These are phyloP conservation scores for Avahi laniger DNA, from an alignment of 2,797 vertebrate genomes.

Conservation along the genomic window DNA sequence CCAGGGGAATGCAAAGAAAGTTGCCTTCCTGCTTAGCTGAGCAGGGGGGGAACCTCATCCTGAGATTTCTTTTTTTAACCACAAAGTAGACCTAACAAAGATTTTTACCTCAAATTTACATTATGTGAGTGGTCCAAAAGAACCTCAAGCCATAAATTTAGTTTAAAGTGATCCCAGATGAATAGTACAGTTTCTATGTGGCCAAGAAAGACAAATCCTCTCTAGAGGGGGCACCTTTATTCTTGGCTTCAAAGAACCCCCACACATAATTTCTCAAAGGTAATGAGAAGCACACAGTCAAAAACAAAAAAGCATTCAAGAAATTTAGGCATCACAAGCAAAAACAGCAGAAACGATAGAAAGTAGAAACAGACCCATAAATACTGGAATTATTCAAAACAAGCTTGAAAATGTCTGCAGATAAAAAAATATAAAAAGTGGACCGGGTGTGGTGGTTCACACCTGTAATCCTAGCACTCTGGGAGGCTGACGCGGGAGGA, in stretches of 20 bases:
- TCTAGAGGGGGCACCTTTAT: background rate
- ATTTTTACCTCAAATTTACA: conserved; percentile 14
- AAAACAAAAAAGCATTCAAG: background rate
- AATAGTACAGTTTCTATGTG: background rate
- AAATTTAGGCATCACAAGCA: background rate
- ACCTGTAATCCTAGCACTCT: no score
- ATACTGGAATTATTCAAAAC: background rate
- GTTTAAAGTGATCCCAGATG: background rate
- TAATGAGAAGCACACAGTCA: background rate
- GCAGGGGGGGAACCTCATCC: background rate
- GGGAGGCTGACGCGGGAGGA: no score
- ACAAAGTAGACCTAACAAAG: background rate
- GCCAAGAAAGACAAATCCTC: background rate
- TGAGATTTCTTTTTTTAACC: background rate
- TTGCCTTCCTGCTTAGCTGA: background rate
- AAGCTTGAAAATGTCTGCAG: background rate
- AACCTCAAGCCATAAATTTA: background rate
- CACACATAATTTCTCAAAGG: background rate
- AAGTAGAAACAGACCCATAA: background rate
- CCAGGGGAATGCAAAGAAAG: background rate
- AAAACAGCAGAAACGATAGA: background rate
- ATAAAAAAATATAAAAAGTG: background rate
- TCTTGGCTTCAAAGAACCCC: background rate
- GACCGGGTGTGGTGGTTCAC: no score
- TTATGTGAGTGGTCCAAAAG: background rate